A percentile compares a stretch with the other conserved stretches of the same genome.
phyloP scores from a whole-genome alignment of 2,113 vertebrate species.

The Protomyctophum bolini region DNA sequence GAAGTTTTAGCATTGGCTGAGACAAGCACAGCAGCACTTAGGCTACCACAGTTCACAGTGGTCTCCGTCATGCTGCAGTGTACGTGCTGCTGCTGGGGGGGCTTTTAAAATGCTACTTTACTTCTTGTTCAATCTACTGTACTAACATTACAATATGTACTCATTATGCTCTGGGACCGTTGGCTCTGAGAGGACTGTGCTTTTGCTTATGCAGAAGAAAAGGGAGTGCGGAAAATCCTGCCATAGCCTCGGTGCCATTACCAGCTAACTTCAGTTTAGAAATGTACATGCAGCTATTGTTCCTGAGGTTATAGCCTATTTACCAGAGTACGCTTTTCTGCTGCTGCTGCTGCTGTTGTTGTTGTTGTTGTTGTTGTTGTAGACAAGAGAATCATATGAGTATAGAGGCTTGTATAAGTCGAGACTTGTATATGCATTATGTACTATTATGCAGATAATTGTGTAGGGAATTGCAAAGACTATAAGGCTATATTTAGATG shows the following conservation, averaged over 20 bases:
- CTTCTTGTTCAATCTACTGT: constrained; percentile 28
- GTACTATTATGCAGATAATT: too few relatives aligned
- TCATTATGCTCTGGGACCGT: background rate
- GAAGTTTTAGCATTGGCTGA: constrained; percentile 49
- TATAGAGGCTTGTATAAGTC: too few relatives aligned
- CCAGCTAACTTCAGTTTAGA: background rate
- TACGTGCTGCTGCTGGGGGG: constrained; percentile 8
- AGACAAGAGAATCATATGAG: too few relatives aligned
- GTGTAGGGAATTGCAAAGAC: too few relatives aligned
- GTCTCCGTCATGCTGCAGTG: constrained; percentile 11
- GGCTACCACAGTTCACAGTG: constrained; percentile 3
- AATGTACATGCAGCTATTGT: background rate
- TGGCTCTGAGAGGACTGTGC: constrained; percentile 19
- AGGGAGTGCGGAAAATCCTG: constrained; percentile 24
- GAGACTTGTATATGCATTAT: too few relatives aligned
- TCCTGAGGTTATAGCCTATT: background rate
- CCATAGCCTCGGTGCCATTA: constrained; percentile 6
- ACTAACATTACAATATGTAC: background rate
- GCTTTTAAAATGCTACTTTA: constrained; percentile 33
- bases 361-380: too few relatives aligned
- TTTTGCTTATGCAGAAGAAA: constrained; percentile 3
- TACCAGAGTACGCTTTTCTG: too few relatives aligned
- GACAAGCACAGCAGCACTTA: constrained; percentile 48
- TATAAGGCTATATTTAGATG: too few relatives aligned
- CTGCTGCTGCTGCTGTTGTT: too few relatives aligned